Conservation (phyloP, 1,140 invertebrate species). For the Drosophila subpulchrella region DNA sequence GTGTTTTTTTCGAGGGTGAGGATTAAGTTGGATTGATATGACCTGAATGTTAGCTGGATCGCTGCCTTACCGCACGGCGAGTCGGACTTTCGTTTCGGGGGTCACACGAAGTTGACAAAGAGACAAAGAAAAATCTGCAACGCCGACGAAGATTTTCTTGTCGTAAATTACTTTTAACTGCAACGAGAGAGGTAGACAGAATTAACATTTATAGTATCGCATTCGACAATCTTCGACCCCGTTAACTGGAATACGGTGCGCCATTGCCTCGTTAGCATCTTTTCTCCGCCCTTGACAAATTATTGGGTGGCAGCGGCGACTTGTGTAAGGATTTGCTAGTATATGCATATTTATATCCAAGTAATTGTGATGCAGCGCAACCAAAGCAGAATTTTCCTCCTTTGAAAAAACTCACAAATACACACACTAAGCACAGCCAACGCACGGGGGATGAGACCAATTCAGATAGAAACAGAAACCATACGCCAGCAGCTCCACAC, state of each 20-base stretch:
- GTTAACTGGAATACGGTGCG: constrained; percentile 36
- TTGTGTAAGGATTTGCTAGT: neutral
- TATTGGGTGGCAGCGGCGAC: neutral
- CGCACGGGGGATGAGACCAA: constrained; percentile 60
- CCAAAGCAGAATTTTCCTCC: constrained; percentile 47
- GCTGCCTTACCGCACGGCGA: constrained; percentile 60
- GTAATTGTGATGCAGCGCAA: constrained; percentile 20
- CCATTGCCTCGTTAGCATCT: neutral
- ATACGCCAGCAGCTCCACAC: constrained; percentile 46
- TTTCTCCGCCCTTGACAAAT: neutral
- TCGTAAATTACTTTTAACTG: constrained; percentile 71
- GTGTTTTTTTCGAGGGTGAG: constrained; percentile 60
- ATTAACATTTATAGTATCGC: constrained; percentile 45
- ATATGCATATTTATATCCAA: neutral
- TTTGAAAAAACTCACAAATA: constrained; percentile 59
- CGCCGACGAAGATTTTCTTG: constrained; percentile 59
- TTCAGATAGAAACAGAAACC: constrained; percentile 62
- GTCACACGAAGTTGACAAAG: constrained; percentile 58
- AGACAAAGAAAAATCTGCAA: constrained; percentile 66
- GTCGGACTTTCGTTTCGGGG: constrained; percentile 50
- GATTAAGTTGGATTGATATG: constrained; percentile 48
- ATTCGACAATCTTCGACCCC: constrained; percentile 12
- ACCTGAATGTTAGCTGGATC: constrained; percentile 31
- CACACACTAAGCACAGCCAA: constrained; percentile 52
- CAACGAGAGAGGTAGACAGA: constrained; percentile 68